Percentiles rank a stretch among this genome's conserved stretches.
phyloP scores from a whole-genome alignment of 2,888 invertebrate genomes.

The Chaetogeoica ovagalla region DNA sequence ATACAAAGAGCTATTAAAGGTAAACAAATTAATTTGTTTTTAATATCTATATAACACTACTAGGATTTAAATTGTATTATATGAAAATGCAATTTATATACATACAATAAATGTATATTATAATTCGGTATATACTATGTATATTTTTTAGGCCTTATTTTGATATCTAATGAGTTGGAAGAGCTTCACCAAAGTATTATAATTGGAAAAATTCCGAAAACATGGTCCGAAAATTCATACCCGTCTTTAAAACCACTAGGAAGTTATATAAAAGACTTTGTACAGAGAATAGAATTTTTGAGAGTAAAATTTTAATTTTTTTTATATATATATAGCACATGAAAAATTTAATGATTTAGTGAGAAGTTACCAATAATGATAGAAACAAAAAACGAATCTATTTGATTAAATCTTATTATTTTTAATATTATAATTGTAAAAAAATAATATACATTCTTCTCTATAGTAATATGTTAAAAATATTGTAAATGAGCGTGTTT shows the following conservation, averaged over 20 bases:
- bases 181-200: slow-evolving; percentile 71
- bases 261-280: slow-evolving; percentile 79
- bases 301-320: neutral
- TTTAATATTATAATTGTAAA: too few relatives aligned
- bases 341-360: too few relatives aligned
- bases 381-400: too few relatives aligned
- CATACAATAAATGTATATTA: too few relatives aligned
- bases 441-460: too few relatives aligned
- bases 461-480: neutral
- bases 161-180: slow-evolving; percentile 85
- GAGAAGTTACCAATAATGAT: too few relatives aligned
- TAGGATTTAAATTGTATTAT: too few relatives aligned
- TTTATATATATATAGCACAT: too few relatives aligned
- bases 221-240: slow-evolving; percentile 83
- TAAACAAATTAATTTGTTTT: slow-evolving; percentile 53
- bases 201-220: slow-evolving; percentile 74
- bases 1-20: slow-evolving; percentile 83
- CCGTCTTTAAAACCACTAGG: slow-evolving; percentile 85
- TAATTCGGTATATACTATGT: too few relatives aligned
- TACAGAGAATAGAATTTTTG: slow-evolving; percentile 69
- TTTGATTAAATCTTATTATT: too few relatives aligned
- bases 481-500: too few relatives aligned
- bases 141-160: slow-evolving; percentile 61
- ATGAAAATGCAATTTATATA: slow-evolving; percentile 58
- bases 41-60: too few relatives aligned